A percentile compares a stretch with the other conserved stretches of the same genome.
These are phyloP conservation scores for Lampris incognitus DNA, from an alignment of 2,113 vertebrate species.

Conservation along the genomic window DNA sequence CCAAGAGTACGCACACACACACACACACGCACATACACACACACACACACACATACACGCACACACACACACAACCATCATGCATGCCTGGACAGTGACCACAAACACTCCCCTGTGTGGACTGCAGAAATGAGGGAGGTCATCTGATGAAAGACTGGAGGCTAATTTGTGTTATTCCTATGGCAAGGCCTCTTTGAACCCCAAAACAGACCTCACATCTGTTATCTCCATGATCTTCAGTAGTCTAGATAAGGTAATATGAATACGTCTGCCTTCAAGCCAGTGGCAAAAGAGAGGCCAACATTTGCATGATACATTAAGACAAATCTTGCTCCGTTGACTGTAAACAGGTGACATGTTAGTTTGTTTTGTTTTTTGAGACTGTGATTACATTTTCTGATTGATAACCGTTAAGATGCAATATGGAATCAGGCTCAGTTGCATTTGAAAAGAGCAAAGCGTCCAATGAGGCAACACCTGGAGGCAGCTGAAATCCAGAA, in stretches of 20 bases:
- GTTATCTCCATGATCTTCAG: conserved; percentile 54
- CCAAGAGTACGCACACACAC: neutral
- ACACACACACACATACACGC: neutral
- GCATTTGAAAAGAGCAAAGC: neutral
- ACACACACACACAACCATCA: neutral
- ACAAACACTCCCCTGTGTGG: conserved; percentile 30
- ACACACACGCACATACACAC: conserved; percentile 6
- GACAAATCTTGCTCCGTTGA: conserved; percentile 2
- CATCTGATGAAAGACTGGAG: conserved; percentile 59
- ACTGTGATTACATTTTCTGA: neutral
- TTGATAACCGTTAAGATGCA: neutral
- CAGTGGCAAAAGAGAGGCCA: conserved; percentile 19
- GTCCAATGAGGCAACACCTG: neutral
- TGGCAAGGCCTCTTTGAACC: conserved; percentile 37
- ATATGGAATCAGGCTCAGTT: neutral
- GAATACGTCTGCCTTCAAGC: conserved; percentile 18
- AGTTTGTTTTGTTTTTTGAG: neutral
- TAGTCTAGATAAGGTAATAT: conserved; percentile 37
- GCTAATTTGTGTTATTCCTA: conserved; percentile 61
- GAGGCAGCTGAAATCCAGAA: neutral
- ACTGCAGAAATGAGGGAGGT: conserved; percentile 42
- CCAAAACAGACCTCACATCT: conserved; percentile 60
- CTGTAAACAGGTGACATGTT: neutral
- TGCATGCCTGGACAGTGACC: neutral
- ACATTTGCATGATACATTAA: conserved; percentile 1